Conservation (phyloP, 2,888 invertebrate species). For the Stramonita haemastoma region DNA sequence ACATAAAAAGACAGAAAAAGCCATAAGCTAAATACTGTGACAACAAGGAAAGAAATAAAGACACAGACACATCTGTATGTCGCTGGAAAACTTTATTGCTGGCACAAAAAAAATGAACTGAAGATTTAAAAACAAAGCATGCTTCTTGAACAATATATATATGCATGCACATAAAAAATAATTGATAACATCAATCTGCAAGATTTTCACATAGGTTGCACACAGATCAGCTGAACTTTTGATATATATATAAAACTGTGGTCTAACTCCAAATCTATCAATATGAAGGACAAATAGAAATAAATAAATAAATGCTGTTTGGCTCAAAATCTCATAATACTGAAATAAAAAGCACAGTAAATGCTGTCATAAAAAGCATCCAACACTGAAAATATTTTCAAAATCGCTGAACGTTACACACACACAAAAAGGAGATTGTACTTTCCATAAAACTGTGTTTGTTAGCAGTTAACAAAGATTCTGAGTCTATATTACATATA, state of each 20-base stretch:
- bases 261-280: too few species aligned
- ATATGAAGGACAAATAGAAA: not conserved
- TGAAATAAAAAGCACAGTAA: not conserved
- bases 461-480: not conserved
- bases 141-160: not conserved
- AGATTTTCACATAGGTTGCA: not conserved
- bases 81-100: slow-evolving; percentile 17
- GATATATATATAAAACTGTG: too few species aligned
- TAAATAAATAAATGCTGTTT: not conserved
- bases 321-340: too few species aligned
- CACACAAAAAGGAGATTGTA: not conserved
- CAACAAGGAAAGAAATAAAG: not conserved
- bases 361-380: not conserved
- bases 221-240: too few species aligned
- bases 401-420: not conserved
- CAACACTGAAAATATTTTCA: not conserved
- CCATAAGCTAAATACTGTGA: not conserved
- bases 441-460: not conserved
- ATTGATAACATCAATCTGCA: not conserved
- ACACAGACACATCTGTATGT: slow-evolving; percentile 14
- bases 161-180: slow-evolving; percentile 1
- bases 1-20: not conserved
- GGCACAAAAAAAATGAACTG: slow-evolving; percentile 17
- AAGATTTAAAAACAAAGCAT: slow-evolving; percentile 3
- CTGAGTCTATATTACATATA: not conserved